Conservation (phyloP, 2,888 invertebrate species). For the Pterobdella sp. region DNA sequence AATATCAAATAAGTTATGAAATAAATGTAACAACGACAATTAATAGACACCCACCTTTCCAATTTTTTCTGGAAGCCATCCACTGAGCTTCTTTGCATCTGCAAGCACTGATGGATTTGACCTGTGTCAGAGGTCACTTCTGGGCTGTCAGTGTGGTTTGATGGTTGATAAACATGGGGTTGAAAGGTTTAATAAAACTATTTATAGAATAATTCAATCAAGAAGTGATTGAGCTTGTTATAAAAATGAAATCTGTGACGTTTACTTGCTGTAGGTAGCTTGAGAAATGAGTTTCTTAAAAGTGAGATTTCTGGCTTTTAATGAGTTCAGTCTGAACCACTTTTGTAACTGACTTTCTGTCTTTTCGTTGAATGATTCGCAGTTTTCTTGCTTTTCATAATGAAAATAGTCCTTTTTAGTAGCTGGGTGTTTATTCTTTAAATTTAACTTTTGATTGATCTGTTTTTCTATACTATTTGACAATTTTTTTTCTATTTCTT, state of each 20-base stretch:
- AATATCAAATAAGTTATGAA: too few relatives aligned
- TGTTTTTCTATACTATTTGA: background rate
- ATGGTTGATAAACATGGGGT: background rate
- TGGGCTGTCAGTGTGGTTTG: background rate
- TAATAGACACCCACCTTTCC: background rate
- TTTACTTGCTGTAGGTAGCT: background rate
- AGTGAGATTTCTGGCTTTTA: background rate
- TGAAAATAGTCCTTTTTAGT: too few relatives aligned
- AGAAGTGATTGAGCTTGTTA: background rate
- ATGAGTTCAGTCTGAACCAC: background rate
- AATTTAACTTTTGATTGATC: background rate
- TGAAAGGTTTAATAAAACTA: background rate
- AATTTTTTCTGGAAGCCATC: conserved; percentile 6
- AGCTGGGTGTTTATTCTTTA: too few relatives aligned
- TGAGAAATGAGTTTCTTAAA: background rate
- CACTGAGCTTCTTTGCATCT: background rate
- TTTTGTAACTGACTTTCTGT: background rate
- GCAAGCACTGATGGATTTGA: background rate
- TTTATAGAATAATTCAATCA: background rate
- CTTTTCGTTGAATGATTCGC: background rate
- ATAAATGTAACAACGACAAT: background rate
- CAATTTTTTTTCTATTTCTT: background rate
- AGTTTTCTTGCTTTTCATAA: too few relatives aligned
- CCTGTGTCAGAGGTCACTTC: background rate
- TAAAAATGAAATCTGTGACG: background rate